Conservation (phyloP, 2,888 invertebrate genomes). For the Pyrrhia umbra region DNA sequence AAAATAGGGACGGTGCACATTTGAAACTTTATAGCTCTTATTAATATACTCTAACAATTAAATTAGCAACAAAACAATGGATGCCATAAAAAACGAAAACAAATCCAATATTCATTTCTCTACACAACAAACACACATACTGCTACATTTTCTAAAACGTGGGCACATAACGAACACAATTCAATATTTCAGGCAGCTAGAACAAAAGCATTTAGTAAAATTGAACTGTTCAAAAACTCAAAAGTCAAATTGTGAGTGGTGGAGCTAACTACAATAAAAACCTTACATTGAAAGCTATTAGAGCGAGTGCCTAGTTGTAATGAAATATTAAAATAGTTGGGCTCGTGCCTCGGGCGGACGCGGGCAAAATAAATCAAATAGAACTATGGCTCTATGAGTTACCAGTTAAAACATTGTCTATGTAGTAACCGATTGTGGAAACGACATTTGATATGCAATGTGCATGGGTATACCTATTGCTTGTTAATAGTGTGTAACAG, state of each 20-base stretch:
- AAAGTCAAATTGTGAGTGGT: constrained; percentile 63
- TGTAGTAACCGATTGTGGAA: constrained; percentile 31
- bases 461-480: constrained; percentile 23
- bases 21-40: background rate
- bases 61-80: constrained; percentile 2
- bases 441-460: constrained; percentile 24
- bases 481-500: background rate
- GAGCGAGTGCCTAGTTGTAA: constrained; percentile 73
- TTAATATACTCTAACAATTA: background rate
- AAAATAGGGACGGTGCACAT: background rate
- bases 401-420: constrained; percentile 68
- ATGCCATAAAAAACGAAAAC: constrained; percentile 16
- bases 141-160: constrained; percentile 28
- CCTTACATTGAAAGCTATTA: constrained; percentile 76
- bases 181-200: constrained; percentile 43
- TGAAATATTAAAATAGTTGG: constrained; percentile 80
- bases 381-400: constrained; percentile 61
- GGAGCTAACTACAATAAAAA: constrained; percentile 74
- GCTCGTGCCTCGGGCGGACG: constrained; percentile 56
- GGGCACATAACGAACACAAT: constrained; percentile 18
- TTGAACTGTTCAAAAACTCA: constrained; percentile 58
- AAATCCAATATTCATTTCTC: constrained; percentile 17
- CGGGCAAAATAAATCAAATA: constrained; percentile 74
- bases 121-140: constrained; percentile 32
- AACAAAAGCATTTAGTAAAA: constrained; percentile 61